Base-by-base conservation (phyloP, 2,113 vertebrate species). In the Xyrauchen texanus region DNA sequence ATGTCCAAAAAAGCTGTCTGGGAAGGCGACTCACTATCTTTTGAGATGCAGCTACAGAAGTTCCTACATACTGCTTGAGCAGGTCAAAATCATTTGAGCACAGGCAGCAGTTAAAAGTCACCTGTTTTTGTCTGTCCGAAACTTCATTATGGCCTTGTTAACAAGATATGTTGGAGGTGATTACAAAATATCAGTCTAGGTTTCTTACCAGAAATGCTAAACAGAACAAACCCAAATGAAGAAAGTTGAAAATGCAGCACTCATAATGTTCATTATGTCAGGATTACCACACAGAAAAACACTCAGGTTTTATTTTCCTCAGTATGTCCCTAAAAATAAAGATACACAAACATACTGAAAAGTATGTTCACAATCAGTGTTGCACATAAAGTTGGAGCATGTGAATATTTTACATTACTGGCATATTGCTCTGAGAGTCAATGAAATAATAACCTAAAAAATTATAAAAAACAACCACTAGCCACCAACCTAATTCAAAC, bases 171-270 rank as follows among this genome's bases (percentile, higher is more conserved):
- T n/a, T n/a, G n/a, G n/a, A n/a, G n/a, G n/a, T 42, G 70, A 73
- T 71, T 72, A 63, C 42, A 21, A 55, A 46, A 62, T 46, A n/a
- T 15, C 34, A 15, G 61, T 70, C 61, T 71, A 4, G 7, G 49
- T 57, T 71, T 65, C 60, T 65, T 79, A 64, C 61, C 61, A 61
- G 34, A 79, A 72, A 47, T 64, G 61, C 57, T 65, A 71, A 66
- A 71, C 62, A 71, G 61, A 72, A 49, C 16, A 47, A 53, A 65
- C 51, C 77, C 71, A 63, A 16, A 51, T 6, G 57, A 45, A 72
- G 70, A 21, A 79, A 57, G 68, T 49, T 10, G 52, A 71, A 63
- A 51, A n/a, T 3, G 11, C n/a, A 61, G 51, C n/a, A 46, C 49
- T 79, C 77, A 61, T 42, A 60, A 61, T 3, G n/a, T 7, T 11